phyloP scores from a whole-genome alignment of 2,113 vertebrate species.

The Poeciliopsis occidentalis region DNA sequence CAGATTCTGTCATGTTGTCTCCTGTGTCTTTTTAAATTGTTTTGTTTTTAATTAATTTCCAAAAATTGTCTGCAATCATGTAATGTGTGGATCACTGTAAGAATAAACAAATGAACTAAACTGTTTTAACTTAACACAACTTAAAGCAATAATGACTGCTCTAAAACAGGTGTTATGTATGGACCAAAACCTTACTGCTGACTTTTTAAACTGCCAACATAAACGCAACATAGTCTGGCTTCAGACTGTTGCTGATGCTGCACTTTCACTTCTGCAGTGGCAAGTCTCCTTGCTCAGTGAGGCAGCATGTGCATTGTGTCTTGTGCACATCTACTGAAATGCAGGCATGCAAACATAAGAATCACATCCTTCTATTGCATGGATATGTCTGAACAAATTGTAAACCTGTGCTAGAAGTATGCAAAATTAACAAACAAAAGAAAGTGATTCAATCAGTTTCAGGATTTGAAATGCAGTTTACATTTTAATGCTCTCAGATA shows the following conservation, averaged over 20 bases:
- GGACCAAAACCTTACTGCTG: background rate
- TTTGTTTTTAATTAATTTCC: too few relatives aligned
- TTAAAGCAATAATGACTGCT: background rate
- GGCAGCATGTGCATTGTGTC: background rate
- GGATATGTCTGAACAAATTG: background rate
- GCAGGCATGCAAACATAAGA: background rate
- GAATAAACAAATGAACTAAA: too few relatives aligned
- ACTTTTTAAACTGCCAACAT: constrained; percentile 1
- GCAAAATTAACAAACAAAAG: background rate
- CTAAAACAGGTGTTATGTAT: background rate
- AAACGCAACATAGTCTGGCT: constrained; percentile 3
- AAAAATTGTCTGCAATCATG: too few relatives aligned
- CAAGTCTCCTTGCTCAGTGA: background rate
- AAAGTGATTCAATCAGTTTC: background rate
- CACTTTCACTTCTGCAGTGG: constrained; percentile 21
- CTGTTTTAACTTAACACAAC: too few relatives aligned
- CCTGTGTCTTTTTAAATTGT: too few relatives aligned
- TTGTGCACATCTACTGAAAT: background rate
- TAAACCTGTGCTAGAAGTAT: background rate
- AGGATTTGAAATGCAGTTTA: background rate
- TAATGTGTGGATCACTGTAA: too few relatives aligned
- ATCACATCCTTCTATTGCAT: background rate
- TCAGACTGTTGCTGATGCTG: constrained; percentile 14
- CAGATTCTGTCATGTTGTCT: background rate
- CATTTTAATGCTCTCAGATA: background rate